phyloP scores from a whole-genome alignment of 2,888 invertebrate genomes.

The Amiota mariae region DNA sequence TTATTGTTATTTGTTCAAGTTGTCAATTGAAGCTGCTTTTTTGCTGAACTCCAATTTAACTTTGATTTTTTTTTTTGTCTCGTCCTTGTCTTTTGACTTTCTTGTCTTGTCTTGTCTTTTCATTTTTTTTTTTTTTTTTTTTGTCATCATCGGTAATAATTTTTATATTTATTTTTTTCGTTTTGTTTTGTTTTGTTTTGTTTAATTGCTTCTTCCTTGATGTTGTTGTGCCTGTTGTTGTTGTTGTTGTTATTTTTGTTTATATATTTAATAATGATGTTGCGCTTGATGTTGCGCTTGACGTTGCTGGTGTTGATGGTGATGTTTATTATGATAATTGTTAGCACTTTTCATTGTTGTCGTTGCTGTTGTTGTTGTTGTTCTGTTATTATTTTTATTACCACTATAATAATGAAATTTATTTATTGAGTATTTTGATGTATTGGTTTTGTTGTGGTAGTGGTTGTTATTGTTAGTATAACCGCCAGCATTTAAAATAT shows the following conservation, averaged over 20 bases:
- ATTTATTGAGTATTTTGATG: conserved; percentile 17
- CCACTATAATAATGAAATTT: conserved; percentile 10
- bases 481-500: not conserved
- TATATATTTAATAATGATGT: not conserved
- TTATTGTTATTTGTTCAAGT: conserved; percentile 55
- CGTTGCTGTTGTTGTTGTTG: conserved; percentile 45
- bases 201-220: no score
- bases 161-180: not conserved
- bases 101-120: conserved; percentile 25
- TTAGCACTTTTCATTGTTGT: conserved; percentile 23
- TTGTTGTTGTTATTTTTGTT: conserved; percentile 3
- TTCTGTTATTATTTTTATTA: conserved; percentile 47
- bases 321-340: not conserved
- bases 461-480: conserved; percentile 30
- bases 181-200: not conserved
- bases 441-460: conserved; percentile 39
- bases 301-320: conserved; percentile 2
- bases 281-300: not conserved
- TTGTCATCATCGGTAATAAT: not conserved
- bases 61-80: conserved; percentile 21
- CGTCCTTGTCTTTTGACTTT: conserved; percentile 15
- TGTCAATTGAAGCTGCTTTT: conserved; percentile 46
- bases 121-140: conserved; percentile 5
- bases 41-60: conserved; percentile 39
- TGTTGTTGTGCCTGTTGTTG: not conserved